Evolutionary conservation across 2,113 vertebrate genomes (phyloP).

Genomic region (Bufo bufo): DNA sequence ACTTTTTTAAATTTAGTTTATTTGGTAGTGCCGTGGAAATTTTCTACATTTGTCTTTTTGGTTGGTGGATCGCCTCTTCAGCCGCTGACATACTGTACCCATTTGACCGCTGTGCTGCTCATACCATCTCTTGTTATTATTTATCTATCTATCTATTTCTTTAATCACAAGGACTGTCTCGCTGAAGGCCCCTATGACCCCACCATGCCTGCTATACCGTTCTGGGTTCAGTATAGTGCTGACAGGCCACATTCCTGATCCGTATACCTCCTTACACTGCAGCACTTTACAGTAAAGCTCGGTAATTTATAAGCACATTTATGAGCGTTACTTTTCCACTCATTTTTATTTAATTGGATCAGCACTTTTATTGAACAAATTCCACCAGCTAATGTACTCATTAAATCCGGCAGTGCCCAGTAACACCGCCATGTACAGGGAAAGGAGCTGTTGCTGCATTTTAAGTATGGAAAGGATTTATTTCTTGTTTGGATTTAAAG

Average conservation of each 20-base stretch:
- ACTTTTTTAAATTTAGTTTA: no score
- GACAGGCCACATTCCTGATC: conserved; percentile 29
- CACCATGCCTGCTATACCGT: neutral
- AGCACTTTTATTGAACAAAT: conserved; percentile 53
- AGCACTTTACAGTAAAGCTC: conserved; percentile 29
- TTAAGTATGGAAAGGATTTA: conserved; percentile 1
- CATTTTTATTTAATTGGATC: conserved; percentile 46
- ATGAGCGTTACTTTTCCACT: conserved; percentile 50
- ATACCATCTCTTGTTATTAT: no score
- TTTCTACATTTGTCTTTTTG: no score
- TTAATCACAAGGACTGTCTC: neutral
- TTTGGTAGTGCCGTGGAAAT: no score
- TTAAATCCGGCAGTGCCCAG: conserved; percentile 8
- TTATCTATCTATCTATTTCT: neutral
- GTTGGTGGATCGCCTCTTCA: no score
- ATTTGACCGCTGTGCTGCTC: no score
- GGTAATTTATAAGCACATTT: conserved; percentile 28
- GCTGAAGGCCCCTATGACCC: neutral
- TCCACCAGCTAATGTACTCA: conserved; percentile 46
- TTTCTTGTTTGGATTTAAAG: conserved; percentile 20
- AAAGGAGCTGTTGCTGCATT: conserved; percentile 2
- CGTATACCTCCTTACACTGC: neutral
- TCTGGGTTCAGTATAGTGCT: neutral
- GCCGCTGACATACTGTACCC: no score
- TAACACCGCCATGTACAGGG: neutral